Evolutionary conservation across 2,797 vertebrate genomes (phyloP).

Genomic region (Hybognathus amarus): DNA sequence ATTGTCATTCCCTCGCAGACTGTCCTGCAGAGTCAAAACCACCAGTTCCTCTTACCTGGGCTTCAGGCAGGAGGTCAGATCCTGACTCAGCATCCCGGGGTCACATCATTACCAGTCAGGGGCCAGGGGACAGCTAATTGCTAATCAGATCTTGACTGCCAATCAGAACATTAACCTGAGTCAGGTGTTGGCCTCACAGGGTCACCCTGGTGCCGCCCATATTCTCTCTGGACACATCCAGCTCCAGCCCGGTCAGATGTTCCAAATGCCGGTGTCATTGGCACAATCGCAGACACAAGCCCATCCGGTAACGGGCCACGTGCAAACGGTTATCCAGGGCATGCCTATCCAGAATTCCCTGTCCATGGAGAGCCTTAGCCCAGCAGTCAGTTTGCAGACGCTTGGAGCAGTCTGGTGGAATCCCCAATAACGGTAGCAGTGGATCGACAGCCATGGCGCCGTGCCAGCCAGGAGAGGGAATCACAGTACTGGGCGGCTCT

Average conservation of each 20-base stretch:
- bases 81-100: constrained; percentile 83
- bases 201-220: constrained; percentile 86
- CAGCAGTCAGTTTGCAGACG: constrained; percentile 83
- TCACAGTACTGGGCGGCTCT: constrained; percentile 75
- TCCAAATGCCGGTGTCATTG: constrained; percentile 94
- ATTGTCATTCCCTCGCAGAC: constrained; percentile 92
- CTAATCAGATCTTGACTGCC: constrained; percentile 88
- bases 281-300: constrained; percentile 84
- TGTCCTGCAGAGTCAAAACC: constrained; percentile 90
- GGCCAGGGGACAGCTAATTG: constrained; percentile 87
- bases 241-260: constrained; percentile 90
- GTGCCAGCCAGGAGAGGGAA: constrained; percentile 74
- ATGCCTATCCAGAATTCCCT: constrained; percentile 85
- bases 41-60: constrained; percentile 90
- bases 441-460: constrained; percentile 71
- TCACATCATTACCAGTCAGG: constrained; percentile 89
- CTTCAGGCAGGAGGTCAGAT: constrained; percentile 89
- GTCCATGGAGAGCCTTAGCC: constrained; percentile 84
- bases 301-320: constrained; percentile 79
- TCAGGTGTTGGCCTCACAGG: constrained; percentile 87
- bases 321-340: constrained; percentile 89
- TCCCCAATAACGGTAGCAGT: constrained; percentile 69
- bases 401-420: constrained; percentile 75
- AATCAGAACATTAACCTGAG: constrained; percentile 94
- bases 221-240: constrained; percentile 91